Evolutionary conservation across 1,140 invertebrate genomes (phyloP), one percentile per base, ranked within the genome.

Genomic region (Pseudomyrmex concolor): DNA sequence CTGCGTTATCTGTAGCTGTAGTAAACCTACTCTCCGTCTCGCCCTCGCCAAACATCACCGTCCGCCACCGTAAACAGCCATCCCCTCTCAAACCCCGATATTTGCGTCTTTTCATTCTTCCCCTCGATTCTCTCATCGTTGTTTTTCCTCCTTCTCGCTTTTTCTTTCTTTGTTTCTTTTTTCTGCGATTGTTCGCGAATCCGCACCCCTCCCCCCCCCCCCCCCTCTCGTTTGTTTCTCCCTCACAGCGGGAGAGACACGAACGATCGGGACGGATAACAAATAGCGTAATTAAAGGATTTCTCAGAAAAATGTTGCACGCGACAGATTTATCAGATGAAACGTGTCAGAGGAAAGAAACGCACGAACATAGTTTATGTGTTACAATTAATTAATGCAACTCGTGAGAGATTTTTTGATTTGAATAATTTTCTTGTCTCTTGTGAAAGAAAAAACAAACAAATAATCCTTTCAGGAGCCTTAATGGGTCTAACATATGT

Each of bases 1-100:
- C 82, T 62, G 67, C 77, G 90, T 90, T 91, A 91, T 91, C 90
- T 86, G 54, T 77, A 66, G 25, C 73, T 48, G 76, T 80, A 84
- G 66, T 70, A 85, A 85, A 87, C 84, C 84, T 78, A 70, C 78
- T 77, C 51, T 34, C 68, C 67, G 70, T 13, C 43, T 68, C 70
- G 34, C 74, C 43, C 51, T 25, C 34, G 55, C 55, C 78, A 63
- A 84, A 84, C 84, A 74, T 70, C 51, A 15, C 45, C 59, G 48
- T 19, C 22, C 81, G 19, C 43, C 25, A 51, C 45, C 62, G 63
- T 66, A 77, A 84, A 78, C 82, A 70, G 55, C 4, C 54, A 50
- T 12, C 17, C 15, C 64, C 13, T 51, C 48, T 19, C 34, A 9
- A 43, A 54, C 25, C 66, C 57, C 60, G 17, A 77, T 55, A 8